Evolutionary conservation across 2,888 invertebrate genomes (phyloP).

Genomic region (Eulithis testata): DNA sequence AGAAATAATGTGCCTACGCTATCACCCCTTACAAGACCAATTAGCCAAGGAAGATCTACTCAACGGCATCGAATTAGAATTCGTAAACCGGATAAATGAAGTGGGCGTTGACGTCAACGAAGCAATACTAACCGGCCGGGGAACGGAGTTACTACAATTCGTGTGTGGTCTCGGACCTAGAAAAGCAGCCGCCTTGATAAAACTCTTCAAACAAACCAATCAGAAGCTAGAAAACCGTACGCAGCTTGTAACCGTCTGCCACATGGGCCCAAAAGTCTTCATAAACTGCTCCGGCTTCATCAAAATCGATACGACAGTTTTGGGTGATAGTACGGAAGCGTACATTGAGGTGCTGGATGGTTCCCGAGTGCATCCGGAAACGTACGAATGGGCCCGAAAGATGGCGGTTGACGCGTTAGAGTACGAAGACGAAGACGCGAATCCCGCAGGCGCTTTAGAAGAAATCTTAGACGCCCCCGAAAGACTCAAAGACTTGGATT

Average conservation of each 20-base stretch:
- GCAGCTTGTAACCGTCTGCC: conserved; percentile 96
- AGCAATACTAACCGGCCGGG: conserved; percentile 94
- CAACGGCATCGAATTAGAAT: conserved; percentile 94
- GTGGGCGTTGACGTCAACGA: conserved; percentile 99
- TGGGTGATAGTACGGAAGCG: conserved; percentile 97
- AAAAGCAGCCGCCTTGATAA: conserved; percentile 94
- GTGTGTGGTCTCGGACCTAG: conserved; percentile 98
- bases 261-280: conserved; percentile 99
- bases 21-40: conserved; percentile 94
- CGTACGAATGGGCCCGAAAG: conserved; percentile 99
- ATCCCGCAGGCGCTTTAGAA: conserved; percentile 98
- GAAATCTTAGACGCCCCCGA: conserved; percentile 98
- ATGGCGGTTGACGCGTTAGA: conserved; percentile 99
- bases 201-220: conserved; percentile 95
- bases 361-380: conserved; percentile 99
- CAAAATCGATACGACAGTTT: conserved; percentile 97
- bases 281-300: conserved; percentile 99
- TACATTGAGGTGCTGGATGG: conserved; percentile 98
- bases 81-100: conserved; percentile 98
- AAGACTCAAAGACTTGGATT: conserved; percentile 96
- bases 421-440: conserved; percentile 98
- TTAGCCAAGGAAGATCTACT: conserved; percentile 93
- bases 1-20: conserved; percentile 97
- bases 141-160: conserved; percentile 96
- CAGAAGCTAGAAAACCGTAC: conserved; percentile 97